phyloP scores from a whole-genome alignment of 2,797 vertebrate species.

The Cossypha heuglini region DNA sequence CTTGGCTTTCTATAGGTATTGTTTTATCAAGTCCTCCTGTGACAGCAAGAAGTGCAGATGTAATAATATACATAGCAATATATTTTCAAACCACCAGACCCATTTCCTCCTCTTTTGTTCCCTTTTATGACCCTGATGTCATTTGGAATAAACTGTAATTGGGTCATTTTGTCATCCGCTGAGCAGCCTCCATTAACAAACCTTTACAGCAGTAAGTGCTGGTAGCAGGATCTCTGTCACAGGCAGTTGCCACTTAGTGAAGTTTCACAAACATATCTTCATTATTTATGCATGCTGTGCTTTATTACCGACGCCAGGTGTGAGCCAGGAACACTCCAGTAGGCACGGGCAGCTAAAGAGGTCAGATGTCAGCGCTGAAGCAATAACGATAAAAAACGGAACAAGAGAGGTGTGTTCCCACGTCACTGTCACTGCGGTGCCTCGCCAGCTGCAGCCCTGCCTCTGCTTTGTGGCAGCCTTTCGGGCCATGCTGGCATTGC shows the following conservation, averaged over 20 bases:
- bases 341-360: conserved; percentile 56
- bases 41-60: neutral
- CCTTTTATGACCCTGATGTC: conserved; percentile 43
- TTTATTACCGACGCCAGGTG: conserved; percentile 72
- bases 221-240: conserved; percentile 65
- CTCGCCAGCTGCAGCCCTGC: neutral
- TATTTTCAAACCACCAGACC: conserved; percentile 1
- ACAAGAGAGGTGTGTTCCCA: conserved; percentile 54
- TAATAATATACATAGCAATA: neutral
- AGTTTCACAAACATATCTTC: conserved; percentile 72
- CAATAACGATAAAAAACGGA: conserved; percentile 54
- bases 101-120: conserved; percentile 61
- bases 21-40: neutral
- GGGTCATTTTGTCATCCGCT: conserved; percentile 36
- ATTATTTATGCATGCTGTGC: conserved; percentile 80
- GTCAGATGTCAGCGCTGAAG: conserved; percentile 56
- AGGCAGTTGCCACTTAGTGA: conserved; percentile 80
- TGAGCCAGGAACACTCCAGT: conserved; percentile 62
- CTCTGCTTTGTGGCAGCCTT: neutral
- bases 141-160: conserved; percentile 58
- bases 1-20: neutral
- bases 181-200: conserved; percentile 49
- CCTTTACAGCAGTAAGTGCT: conserved; percentile 21
- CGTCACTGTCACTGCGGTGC: neutral
- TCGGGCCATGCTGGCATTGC: neutral